Evolutionary conservation across 2,797 vertebrate species (phyloP), one percentile per base, ranked within the genome.

Genomic region (Sebastes itinus): DNA sequence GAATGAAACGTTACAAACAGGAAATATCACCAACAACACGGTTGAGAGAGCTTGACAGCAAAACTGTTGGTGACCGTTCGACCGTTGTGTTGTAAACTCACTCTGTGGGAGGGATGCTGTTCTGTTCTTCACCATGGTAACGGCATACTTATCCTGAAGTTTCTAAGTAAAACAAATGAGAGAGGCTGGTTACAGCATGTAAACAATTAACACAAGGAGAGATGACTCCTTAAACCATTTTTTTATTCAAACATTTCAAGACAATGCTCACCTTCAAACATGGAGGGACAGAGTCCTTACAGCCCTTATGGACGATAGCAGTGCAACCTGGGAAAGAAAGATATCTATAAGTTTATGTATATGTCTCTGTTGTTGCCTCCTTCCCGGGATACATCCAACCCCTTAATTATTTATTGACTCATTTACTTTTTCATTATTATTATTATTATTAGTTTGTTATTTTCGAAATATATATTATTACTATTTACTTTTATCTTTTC

Each of bases 261-360:
- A 70, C 8, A 33, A 62, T 7, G 23, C 86, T 75, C 93, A 98
- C 98, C 96, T 99, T 99, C 76, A 96, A 89, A 92, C 98, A 99
- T 0, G 94, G 93, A 12, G 96, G 94, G 27, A 94, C 74, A 0
- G 94, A 95, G 0, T 99, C 98, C 85, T 96, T 98, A 90, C 98
- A 99, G 75, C 89, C 90, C 82, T 97, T 99, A 86, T 99, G 98
- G 35, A 97, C 93, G 61, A 94, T 95, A 27, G 94, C 38, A 1
- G 93, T 96, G 89, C 98, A 99, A 82, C 95, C 98, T 99, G 93
- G 87, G 91, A 93, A 49, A 90, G 56, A 93, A 75, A 30, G 7
- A 64, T 16, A 25, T 6, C 27, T 9, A 25, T n/a, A 3, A 20
- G 12, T n/a, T 25, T 1, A 20, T 27, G 1, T 27, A 30, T 38